Conservation (phyloP, 2,888 invertebrate species). For the Orthonevra nobilis region DNA sequence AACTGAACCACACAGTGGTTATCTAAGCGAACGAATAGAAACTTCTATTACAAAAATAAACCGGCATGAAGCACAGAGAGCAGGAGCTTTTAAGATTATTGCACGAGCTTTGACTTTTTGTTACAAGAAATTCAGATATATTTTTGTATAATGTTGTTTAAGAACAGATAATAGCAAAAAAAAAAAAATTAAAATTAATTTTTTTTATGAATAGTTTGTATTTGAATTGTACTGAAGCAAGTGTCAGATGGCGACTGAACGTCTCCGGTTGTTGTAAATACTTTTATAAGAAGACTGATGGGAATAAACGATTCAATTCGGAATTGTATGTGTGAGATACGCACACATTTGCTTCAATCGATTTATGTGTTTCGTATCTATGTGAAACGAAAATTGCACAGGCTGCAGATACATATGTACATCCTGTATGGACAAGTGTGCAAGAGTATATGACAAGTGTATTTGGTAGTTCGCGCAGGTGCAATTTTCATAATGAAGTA, state of each 20-base stretch:
- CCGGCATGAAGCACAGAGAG: slow-evolving; percentile 40
- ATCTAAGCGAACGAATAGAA: slow-evolving; percentile 51
- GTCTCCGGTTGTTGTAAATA: slow-evolving; percentile 81
- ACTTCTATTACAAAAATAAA: no score
- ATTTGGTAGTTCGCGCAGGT: slow-evolving; percentile 48
- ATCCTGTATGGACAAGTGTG: slow-evolving; percentile 30
- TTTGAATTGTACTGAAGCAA: slow-evolving; percentile 62
- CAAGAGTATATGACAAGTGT: not conserved
- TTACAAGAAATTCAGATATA: slow-evolving; percentile 8
- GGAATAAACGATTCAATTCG: slow-evolving; percentile 1
- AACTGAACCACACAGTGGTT: slow-evolving; percentile 58
- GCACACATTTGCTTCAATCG: slow-evolving; percentile 22
- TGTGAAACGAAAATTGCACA: no score
- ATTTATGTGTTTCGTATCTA: slow-evolving; percentile 40
- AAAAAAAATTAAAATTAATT: no score
- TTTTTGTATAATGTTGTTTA: not conserved
- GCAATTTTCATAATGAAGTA: slow-evolving; percentile 40
- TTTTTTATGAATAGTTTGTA: slow-evolving; percentile 30
- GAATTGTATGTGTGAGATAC: slow-evolving; percentile 17
- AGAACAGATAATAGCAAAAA: no score
- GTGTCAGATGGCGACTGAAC: slow-evolving; percentile 82
- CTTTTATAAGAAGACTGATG: slow-evolving; percentile 76
- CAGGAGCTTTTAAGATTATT: slow-evolving; percentile 19
- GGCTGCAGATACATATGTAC: not conserved
- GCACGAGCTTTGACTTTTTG: slow-evolving; percentile 20